Base-by-base conservation (phyloP, 2,797 vertebrate species). In the Cynopterus sphinx region DNA sequence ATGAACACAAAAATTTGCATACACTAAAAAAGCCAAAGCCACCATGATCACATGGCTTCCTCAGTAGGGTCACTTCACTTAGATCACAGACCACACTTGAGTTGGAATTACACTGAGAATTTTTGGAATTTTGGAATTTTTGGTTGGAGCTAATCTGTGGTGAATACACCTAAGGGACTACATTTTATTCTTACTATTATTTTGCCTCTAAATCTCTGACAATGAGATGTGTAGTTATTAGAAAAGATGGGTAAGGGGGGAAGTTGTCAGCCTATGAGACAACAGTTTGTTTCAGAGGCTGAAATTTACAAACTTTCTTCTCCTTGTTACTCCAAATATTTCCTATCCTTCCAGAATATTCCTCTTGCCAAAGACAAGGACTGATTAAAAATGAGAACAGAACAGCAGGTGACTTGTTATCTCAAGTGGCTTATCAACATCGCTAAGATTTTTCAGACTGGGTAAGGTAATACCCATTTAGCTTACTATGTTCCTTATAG, bases 381-480 rank as follows among this genome's bases (percentile, higher is more conserved):
- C 63, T n/a, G 73, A 88, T 92, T 92, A 97, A 67, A 9, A 96
- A 85, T 73, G 33, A 82, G 9, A 36, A 73, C 81, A 81, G 61
- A 96, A 90, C 39, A 70, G 68, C 63, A 39, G 57, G 79, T 88
- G 87, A 63, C 96, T 88, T 73, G 33, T 75, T 88, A 84, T 95
- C 95, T 97, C 92, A 90, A 97, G 95, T 96, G 84, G 90, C 77
- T 96, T 90, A 33, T 74, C 94, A 84, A 88, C 79, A 94, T 94
- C 26, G 39, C 59, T 93, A 90, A 96, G 55, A 95, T 92, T 95
- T 92, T 96, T 95, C 93, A 90, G 33, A 53, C 77, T 61, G 55
- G 70, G 89, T 92, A 79, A 49, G 70, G 89, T 92, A 79, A 49
- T n/a, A 90, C 87, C 63, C 51, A 33, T 61, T 79, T 11, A 81